Evolutionary conservation across 2,113 vertebrate genomes (phyloP), one percentile per base, ranked within the genome.

Genomic region (Zosterops hypoxanthus): DNA sequence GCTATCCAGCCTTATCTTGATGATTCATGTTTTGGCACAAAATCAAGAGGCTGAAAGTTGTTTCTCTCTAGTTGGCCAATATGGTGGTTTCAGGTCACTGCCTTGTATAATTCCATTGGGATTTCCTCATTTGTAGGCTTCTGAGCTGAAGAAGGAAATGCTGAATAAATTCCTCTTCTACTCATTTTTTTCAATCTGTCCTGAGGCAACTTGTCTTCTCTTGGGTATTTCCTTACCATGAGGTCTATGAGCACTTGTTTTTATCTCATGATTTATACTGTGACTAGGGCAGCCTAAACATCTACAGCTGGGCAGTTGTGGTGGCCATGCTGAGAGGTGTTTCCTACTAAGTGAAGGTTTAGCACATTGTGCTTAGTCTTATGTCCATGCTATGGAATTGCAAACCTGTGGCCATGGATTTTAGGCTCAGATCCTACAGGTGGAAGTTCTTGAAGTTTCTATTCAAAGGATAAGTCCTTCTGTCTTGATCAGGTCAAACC

Each of bases 351-450:
- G 14, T 33, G 11, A 14, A 39, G 14, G 49, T 46, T 34, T 34
- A 18, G 41, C 19, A 28, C 34, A 28, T 47, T 0, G 0, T 57
- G 12, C 41, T 39, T 26, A 17, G 39, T 55, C 39, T 46, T 18
- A 26, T 14, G 26, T 26, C 21, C 47, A 11, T 22, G 47, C n/a
- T 39, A 15, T 28, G 59, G 41, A 64, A 47, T 12, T 56, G 34
- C 24, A 85, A 41, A 75, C 24, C 14, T 41, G 5, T 41, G 42
- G 11, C 42, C 42, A 24, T 29, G 24, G 42, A 39, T 75, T 75
- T 29, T 65, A 65, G 19, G 15, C 15, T 41, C 60, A 49, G 19
- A 24, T 39, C 24, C 16, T 49, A n/a, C 0, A 1, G 24, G 41
- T 15, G 6, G 24, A 65, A 41, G 29, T n/a, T 39, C 41, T 6